These are phyloP conservation scores for Coreius guichenoti DNA, from an alignment of 2,797 vertebrate species.

Conservation along the genomic window DNA sequence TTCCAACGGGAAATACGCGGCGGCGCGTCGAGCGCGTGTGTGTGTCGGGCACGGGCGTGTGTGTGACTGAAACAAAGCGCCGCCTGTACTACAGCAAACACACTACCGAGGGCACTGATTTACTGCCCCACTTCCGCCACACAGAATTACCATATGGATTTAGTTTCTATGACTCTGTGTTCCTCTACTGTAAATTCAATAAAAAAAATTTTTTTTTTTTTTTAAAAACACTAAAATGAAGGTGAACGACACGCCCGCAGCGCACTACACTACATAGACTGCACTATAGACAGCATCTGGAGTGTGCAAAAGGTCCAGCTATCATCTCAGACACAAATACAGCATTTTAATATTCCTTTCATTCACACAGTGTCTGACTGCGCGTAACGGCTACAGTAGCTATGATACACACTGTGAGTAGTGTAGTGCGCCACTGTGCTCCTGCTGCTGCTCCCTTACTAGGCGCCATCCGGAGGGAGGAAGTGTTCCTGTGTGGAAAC, in stretches of 20 bases:
- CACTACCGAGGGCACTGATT: slow-evolving; percentile 13
- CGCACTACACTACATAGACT: background rate
- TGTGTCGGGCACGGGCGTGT: background rate
- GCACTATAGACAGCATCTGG: background rate
- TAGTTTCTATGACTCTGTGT: background rate
- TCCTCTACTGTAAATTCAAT: background rate
- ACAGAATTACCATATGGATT: background rate
- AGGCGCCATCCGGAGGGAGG: background rate
- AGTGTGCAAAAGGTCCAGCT: background rate
- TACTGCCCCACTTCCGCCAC: background rate
- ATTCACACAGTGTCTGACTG: too few species aligned
- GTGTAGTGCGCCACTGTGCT: background rate
- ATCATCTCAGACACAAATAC: background rate
- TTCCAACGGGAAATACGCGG: slow-evolving; percentile 15
- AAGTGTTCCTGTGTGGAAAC: background rate
- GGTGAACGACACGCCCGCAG: background rate
- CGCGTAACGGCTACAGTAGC: too few species aligned
- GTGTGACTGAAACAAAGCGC: slow-evolving; percentile 38
- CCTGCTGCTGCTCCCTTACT: background rate
- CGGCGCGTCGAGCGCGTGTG: slow-evolving; percentile 14
- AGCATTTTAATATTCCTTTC: too few species aligned
- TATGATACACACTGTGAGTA: background rate
- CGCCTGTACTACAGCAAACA: slow-evolving; percentile 34
- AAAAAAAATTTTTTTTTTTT: too few species aligned
- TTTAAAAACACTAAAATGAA: background rate